Conservation (phyloP, 1,140 invertebrate species). For the Procambarus virginalis region DNA sequence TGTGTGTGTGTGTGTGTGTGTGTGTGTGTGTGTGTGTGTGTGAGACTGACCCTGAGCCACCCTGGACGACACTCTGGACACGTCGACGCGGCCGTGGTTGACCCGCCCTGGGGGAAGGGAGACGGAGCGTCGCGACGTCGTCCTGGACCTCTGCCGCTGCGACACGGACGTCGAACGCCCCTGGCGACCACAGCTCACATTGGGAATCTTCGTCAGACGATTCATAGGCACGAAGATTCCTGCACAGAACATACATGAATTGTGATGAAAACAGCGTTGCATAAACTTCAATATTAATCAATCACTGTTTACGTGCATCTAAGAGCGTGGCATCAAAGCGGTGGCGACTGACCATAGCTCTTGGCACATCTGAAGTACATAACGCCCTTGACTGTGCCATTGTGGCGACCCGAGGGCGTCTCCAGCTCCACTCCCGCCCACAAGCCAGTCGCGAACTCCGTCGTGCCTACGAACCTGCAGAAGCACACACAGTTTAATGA, state of each 20-base stretch:
- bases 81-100: conserved; percentile 69
- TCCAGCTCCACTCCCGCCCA: conserved; percentile 97
- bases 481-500: too few relatives aligned
- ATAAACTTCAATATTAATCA: too few relatives aligned
- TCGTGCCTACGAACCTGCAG: conserved; percentile 84
- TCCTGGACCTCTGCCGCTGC: conserved; percentile 10
- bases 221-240: conserved; percentile 67
- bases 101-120: conserved; percentile 65
- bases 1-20: too few relatives aligned
- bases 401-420: conserved; percentile 94
- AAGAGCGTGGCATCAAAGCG: not conserved
- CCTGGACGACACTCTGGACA: conserved; percentile 73
- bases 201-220: conserved; percentile 66
- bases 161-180: conserved; percentile 27
- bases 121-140: conserved; percentile 44
- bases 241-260: not conserved
- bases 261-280: too few relatives aligned
- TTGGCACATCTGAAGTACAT: conserved; percentile 96
- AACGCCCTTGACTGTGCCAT: conserved; percentile 89
- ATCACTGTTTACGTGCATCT: not conserved
- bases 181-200: conserved; percentile 51
- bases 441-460: conserved; percentile 91
- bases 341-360: conserved; percentile 81
- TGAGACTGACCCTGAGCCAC: conserved; percentile 70
- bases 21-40: too few relatives aligned